Evolutionary conservation across 2,888 invertebrate genomes (phyloP).

Genomic region (Plebejus anna): DNA sequence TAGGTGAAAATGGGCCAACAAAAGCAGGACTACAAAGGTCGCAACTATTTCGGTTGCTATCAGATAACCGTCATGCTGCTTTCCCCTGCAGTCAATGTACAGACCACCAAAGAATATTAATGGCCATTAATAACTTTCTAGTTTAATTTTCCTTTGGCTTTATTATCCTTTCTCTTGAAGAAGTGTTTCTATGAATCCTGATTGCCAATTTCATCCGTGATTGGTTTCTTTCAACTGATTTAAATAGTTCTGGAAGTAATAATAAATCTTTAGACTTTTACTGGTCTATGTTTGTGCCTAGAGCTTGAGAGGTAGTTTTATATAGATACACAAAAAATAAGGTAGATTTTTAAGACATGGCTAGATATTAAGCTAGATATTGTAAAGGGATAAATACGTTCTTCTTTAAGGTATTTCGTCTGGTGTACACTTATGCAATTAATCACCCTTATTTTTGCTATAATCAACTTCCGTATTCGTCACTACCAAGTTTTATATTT

Average conservation of each 20-base stretch:
- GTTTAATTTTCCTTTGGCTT: neutral
- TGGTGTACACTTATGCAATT: no score
- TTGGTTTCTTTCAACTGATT: neutral
- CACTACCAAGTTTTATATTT: no score
- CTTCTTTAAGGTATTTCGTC: no score
- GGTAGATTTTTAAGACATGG: no score
- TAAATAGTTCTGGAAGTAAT: neutral
- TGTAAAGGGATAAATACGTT: no score
- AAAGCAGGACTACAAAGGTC: neutral
- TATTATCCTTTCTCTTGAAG: slow-evolving; percentile 18
- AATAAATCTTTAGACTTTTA: neutral
- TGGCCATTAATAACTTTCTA: slow-evolving; percentile 22
- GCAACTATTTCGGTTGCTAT: neutral
- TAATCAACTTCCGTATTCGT: no score
- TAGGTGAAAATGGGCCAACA: neutral
- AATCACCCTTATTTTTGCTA: no score
- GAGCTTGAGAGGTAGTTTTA: no score
- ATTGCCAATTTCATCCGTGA: neutral
- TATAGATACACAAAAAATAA: no score
- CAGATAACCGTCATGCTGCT: neutral
- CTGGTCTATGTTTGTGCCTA: no score
- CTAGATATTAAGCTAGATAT: no score
- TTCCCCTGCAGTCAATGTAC: slow-evolving; percentile 11
- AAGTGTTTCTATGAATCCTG: neutral
- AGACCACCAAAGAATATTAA: slow-evolving; percentile 16